Percentiles rank a stretch among this genome's conserved stretches.
phyloP scores from a whole-genome alignment of 2,797 vertebrate species.

The Scolopax rusticola region DNA sequence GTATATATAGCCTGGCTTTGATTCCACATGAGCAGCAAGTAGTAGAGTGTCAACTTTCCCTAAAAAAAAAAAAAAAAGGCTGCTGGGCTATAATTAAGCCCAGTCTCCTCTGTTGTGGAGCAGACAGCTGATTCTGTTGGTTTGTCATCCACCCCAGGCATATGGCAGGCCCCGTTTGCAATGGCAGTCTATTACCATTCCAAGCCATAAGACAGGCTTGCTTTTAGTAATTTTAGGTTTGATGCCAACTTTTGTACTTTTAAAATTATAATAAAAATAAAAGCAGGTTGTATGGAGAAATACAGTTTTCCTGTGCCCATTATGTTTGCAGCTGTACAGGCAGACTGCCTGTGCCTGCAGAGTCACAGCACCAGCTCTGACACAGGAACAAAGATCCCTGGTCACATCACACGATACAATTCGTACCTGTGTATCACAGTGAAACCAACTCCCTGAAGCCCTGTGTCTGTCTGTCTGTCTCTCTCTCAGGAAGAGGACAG shows the following conservation, averaged over 20 bases:
- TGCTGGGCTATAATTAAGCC: conserved; percentile 83
- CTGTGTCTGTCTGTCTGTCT: neutral
- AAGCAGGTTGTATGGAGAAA: neutral
- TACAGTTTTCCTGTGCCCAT: neutral
- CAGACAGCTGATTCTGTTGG: conserved; percentile 72
- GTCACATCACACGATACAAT: too few species aligned
- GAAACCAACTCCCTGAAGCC: neutral
- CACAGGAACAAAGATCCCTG: neutral
- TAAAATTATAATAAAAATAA: neutral
- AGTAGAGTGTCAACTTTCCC: conserved; percentile 72
- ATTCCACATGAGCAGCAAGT: conserved; percentile 53
- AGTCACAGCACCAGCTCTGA: neutral
- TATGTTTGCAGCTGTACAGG: neutral
- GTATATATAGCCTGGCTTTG: conserved; percentile 76
- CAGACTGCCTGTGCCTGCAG: neutral
- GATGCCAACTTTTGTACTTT: neutral
- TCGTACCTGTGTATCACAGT: neutral
- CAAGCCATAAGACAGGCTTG: neutral
- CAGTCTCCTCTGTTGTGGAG: conserved; percentile 64
- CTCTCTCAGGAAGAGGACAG: neutral
- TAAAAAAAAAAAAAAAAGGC: neutral
- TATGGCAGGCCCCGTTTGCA: neutral
- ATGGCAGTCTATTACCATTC: neutral
- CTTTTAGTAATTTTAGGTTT: neutral
- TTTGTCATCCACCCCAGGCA: conserved; percentile 70